phyloP scores from a whole-genome alignment of 2,888 invertebrate species.

The Drosophila macrospina region DNA sequence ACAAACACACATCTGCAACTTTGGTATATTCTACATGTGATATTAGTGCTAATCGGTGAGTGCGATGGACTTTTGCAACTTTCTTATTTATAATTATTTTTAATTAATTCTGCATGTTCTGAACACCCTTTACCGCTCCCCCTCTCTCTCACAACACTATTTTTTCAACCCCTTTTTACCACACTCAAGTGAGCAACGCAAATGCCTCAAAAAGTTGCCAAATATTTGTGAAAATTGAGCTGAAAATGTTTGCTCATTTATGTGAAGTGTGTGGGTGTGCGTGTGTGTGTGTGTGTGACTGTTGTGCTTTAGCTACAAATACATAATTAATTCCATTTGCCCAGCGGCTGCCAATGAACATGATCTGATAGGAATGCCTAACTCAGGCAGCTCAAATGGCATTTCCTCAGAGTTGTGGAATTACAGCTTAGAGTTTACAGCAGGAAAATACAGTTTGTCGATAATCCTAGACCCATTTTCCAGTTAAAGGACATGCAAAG shows the following conservation, averaged over 20 bases:
- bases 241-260: conserved; percentile 55
- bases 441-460: neutral
- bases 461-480: neutral
- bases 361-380: conserved; percentile 4
- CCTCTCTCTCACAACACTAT: too few relatives aligned
- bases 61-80: too few relatives aligned
- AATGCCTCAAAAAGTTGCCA: conserved; percentile 43
- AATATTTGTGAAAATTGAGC: conserved; percentile 48
- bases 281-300: conserved; percentile 4
- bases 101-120: conserved; percentile 43
- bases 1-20: conserved; percentile 65
- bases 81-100: conserved; percentile 46
- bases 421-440: neutral
- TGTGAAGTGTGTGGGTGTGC: conserved; percentile 7
- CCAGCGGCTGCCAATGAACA: conserved; percentile 1
- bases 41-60: conserved; percentile 85
- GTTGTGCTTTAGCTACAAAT: conserved; percentile 15
- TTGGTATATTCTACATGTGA: conserved; percentile 84
- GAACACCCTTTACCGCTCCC: neutral
- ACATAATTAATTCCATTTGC: conserved; percentile 42
- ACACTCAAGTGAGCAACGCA: too few relatives aligned
- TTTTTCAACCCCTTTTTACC: too few relatives aligned
- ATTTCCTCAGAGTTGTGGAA: neutral
- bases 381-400: neutral
- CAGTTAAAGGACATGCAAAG: too few relatives aligned